Base-by-base conservation (phyloP, 2,888 invertebrate genomes). In the Leptogaster cylindrica region DNA sequence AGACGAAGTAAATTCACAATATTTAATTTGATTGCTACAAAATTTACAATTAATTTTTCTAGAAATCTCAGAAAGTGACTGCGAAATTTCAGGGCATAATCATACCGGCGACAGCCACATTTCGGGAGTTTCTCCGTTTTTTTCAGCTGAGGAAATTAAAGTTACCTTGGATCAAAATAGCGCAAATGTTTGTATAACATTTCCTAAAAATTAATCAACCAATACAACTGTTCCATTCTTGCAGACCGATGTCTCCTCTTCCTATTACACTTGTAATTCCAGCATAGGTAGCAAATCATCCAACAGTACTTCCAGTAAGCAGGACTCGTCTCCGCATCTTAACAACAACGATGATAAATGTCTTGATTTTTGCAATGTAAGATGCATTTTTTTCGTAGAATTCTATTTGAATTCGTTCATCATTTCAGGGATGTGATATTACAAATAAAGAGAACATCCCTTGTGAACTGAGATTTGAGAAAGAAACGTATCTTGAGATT, bases 71-170 rank as follows among this genome's bases (percentile, higher is more conserved):
- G 82, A 81, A 68, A 79, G 79, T 67, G 82, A 81, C 71, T 76
- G 77, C 2, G 82, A 80, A 64, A 75, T 76, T 0, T 79, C 79
- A 4, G 68, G 74, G 0, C 77, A 76, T 16, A 74, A 73, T 0
- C 78, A 78, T 18, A 74, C 72, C 7, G 80, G 82, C 73, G 83
- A 82, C 61, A 84, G 83, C 64, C 80, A 81, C 71, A 81, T 92
- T 68, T 91, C 92, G 20, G 92, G 92, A 1, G 85, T 91, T 12
- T 87, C 87, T 64, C 89, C 90, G 0, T 91, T 91, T 74, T 86
- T 88, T 75, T 90, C 90, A 61, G 88, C 87, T 3, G 89, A 89
- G 70, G 87, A 87, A 74, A 83, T 86, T 10, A 76, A 79, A 52
- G 70, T 77, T 0, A 78, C 79, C 2, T 20, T 33, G 36, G 10